A percentile compares a stretch with the other conserved stretches of the same genome.
Evolutionary conservation across 2,113 vertebrate genomes (phyloP).

Genomic region (Dipodomys stephensi): DNA sequence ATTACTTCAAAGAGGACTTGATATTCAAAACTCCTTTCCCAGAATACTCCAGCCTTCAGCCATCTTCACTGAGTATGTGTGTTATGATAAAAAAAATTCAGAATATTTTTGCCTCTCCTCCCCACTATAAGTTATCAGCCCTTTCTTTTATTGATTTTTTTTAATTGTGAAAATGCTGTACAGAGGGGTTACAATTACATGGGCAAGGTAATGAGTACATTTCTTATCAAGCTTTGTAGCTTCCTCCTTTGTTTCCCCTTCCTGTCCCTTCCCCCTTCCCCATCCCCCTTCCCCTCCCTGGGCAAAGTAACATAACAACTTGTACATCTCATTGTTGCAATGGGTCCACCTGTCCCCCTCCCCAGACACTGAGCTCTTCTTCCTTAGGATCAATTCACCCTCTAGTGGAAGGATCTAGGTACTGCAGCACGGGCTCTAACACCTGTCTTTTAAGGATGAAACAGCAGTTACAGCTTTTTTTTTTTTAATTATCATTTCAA

Average conservation of each 20-base stretch:
- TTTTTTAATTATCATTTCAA: conserved; percentile 47
- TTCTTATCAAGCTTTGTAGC: no score
- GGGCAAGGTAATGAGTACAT: no score
- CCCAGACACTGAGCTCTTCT: not conserved
- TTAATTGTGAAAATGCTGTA: no score
- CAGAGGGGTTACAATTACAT: no score
- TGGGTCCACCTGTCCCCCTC: not conserved
- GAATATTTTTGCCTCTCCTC: not conserved
- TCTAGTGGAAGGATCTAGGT: conserved; percentile 85
- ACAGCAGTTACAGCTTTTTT: conserved; percentile 23
- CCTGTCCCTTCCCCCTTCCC: no score
- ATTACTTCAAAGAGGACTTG: not conserved
- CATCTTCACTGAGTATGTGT: not conserved
- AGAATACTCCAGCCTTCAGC: not conserved
- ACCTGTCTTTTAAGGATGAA: conserved; percentile 22
- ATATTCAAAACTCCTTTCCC: not conserved
- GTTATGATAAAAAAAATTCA: not conserved
- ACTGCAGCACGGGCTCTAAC: conserved; percentile 72
- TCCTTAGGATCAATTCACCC: conserved; percentile 85
- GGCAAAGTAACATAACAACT: no score
- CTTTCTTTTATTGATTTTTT: no score
- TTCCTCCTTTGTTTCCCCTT: no score
- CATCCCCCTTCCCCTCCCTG: no score
- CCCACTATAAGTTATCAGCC: not conserved
- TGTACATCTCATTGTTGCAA: no score